Evolutionary conservation across 2,113 vertebrate species (phyloP).

Genomic region (Zosterops pallidus): DNA sequence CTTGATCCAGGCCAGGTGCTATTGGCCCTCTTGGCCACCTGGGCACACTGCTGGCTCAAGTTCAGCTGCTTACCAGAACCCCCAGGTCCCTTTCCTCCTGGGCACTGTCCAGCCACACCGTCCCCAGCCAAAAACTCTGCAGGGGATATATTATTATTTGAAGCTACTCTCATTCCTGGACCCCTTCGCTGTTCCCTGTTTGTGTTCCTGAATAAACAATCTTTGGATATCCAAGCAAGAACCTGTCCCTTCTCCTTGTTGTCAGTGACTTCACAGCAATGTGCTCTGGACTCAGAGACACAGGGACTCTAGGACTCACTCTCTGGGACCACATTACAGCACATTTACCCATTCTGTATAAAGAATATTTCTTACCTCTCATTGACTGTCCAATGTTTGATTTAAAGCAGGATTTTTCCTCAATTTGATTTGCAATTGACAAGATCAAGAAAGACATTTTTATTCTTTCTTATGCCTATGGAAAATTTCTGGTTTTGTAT

Average conservation of each 20-base stretch:
- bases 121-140: too few relatives aligned
- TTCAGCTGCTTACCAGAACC: too few relatives aligned
- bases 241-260: neutral
- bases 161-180: neutral
- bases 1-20: too few relatives aligned
- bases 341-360: neutral
- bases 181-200: neutral
- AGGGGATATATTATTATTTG: too few relatives aligned
- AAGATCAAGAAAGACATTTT: slow-evolving; percentile 29
- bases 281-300: neutral
- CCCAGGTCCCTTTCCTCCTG: too few relatives aligned
- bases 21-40: too few relatives aligned
- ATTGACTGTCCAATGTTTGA: neutral
- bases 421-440: slow-evolving; percentile 30
- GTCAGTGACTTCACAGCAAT: neutral
- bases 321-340: neutral
- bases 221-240: neutral
- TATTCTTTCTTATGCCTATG: slow-evolving; percentile 44
- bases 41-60: too few relatives aligned
- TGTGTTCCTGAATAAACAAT: neutral
- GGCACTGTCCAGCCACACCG: too few relatives aligned
- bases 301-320: neutral
- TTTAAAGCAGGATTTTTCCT: neutral
- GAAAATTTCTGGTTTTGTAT: slow-evolving; percentile 59
- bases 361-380: neutral